Evolutionary conservation across 2,888 invertebrate genomes (phyloP).

Genomic region (Pandemis cinnamomeana): DNA sequence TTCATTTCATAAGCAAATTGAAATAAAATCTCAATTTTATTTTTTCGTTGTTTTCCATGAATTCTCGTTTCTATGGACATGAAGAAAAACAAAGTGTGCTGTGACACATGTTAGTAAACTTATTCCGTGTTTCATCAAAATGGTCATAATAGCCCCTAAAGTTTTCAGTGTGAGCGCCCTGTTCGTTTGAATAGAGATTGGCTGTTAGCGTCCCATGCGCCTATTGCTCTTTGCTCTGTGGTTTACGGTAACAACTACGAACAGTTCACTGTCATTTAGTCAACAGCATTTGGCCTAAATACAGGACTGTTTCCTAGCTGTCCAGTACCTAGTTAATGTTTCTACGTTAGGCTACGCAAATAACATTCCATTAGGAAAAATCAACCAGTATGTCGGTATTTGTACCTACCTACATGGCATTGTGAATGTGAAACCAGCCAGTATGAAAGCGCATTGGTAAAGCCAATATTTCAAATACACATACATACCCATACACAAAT

Average conservation of each 20-base stretch:
- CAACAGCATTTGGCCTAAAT: neutral
- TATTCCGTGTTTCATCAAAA: neutral
- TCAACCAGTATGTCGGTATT: too few species aligned
- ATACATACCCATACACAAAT: too few species aligned
- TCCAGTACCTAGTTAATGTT: neutral
- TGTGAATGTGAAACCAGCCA: too few species aligned
- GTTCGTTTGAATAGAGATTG: constrained; percentile 24
- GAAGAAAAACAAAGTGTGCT: neutral
- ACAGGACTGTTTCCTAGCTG: neutral
- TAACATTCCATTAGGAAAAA: too few species aligned
- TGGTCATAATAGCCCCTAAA: neutral
- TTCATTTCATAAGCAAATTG: too few species aligned
- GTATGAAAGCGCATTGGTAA: too few species aligned
- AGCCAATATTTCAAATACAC: too few species aligned
- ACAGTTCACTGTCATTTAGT: neutral
- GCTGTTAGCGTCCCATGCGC: neutral
- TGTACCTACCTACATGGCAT: too few species aligned
- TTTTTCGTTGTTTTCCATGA: too few species aligned
- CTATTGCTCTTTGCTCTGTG: neutral
- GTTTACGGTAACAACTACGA: neutral
- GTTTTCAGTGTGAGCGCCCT: constrained; percentile 1
- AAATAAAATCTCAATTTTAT: too few species aligned
- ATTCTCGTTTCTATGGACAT: too few species aligned
- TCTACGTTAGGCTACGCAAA: too few species aligned
- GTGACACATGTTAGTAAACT: neutral